These are phyloP conservation scores for Indri indri DNA, from an alignment of 2,113 vertebrate species.

Conservation along the genomic window DNA sequence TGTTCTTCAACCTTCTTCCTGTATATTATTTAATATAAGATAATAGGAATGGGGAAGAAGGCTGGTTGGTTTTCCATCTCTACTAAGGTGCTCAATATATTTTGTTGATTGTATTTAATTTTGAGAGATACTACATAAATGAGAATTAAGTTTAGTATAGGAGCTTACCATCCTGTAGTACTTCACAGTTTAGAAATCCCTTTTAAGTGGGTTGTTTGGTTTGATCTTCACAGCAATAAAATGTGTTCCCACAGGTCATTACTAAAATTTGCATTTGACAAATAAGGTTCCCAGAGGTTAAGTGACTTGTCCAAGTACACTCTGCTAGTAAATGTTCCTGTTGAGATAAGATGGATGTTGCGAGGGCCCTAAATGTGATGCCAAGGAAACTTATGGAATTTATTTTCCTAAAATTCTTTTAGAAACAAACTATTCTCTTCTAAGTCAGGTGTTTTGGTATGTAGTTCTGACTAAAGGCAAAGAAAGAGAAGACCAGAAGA, in stretches of 20 bases:
- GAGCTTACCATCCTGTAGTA: background rate
- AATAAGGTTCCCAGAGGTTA: conserved; percentile 12
- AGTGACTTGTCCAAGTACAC: conserved; percentile 24
- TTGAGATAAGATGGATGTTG: background rate
- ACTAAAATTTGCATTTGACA: conserved; percentile 4
- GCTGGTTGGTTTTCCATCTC: background rate
- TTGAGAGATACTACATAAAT: background rate
- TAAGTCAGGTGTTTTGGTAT: background rate
- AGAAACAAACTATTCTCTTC: background rate
- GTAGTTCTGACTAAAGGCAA: background rate
- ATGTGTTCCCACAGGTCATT: background rate
- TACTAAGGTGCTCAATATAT: background rate
- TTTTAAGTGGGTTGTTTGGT: background rate
- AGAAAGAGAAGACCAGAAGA: background rate
- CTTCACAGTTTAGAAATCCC: conserved; percentile 23
- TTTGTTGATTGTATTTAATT: conserved; percentile 16
- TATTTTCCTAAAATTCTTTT: background rate
- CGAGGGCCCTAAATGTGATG: background rate
- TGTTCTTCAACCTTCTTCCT: background rate
- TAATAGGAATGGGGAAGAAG: background rate
- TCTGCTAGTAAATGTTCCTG: background rate
- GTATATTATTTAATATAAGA: background rate
- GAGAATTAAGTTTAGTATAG: background rate
- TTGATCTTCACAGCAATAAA: conserved; percentile 32
- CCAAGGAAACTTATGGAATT: background rate